Percentiles rank a stretch among this genome's conserved stretches.
Conservation (phyloP, 1,140 invertebrate genomes). For the Ceratosolen solmsi region DNA sequence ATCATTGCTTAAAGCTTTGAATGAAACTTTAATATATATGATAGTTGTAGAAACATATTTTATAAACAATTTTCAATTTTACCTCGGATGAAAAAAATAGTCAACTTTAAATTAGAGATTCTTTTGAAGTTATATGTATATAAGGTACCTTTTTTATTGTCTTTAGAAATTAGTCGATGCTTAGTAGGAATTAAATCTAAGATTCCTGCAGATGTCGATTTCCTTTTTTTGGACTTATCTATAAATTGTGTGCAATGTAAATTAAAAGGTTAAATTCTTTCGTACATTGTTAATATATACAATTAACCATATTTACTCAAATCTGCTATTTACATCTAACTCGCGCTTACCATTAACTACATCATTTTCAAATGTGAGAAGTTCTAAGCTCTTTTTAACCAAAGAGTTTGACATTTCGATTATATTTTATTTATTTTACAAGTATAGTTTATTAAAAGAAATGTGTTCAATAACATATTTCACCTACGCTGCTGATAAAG, state of each 20-base stretch:
- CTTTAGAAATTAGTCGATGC: conserved; percentile 56
- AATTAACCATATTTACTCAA: too few species aligned
- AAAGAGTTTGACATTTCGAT: conserved; percentile 66
- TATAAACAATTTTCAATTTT: neutral
- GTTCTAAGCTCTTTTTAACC: conserved; percentile 64
- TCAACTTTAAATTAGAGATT: too few species aligned
- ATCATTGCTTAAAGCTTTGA: too few species aligned
- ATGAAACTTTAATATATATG: neutral
- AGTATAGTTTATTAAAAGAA: too few species aligned
- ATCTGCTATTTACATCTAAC: too few species aligned
- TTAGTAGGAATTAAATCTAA: conserved; percentile 63
- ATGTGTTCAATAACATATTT: too few species aligned
- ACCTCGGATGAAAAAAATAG: neutral
- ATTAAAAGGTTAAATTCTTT: too few species aligned
- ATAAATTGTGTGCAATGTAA: conserved; percentile 37
- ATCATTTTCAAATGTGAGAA: conserved; percentile 58
- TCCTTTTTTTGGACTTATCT: conserved; percentile 56
- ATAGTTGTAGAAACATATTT: neutral
- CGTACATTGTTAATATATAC: too few species aligned
- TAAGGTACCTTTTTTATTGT: conserved; percentile 57
- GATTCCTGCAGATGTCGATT: conserved; percentile 54
- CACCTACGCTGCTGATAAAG: too few species aligned
- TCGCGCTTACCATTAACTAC: conserved; percentile 59
- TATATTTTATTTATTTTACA: neutral
- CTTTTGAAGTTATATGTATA: too few species aligned